A percentile compares a stretch with the other conserved stretches of the same genome.
Conservation (phyloP, 2,888 invertebrate species). For the Eudemis profundana region DNA sequence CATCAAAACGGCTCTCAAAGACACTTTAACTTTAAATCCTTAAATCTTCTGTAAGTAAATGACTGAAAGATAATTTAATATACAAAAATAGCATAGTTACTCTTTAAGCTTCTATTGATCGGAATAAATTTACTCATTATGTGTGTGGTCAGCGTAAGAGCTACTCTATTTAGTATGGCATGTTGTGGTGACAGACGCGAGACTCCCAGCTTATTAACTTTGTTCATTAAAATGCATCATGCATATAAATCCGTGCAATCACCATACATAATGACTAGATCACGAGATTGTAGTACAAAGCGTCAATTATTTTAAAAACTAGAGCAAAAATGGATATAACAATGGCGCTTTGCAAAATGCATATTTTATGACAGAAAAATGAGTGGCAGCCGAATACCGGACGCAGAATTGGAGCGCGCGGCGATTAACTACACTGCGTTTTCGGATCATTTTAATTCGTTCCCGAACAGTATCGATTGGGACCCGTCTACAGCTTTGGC, state of each 20-base stretch:
- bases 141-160: not conserved
- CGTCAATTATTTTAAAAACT: not conserved
- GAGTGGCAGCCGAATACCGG: not conserved
- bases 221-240: not conserved
- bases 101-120: no score
- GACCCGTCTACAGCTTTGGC: not conserved
- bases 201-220: not conserved
- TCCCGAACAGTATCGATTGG: not conserved
- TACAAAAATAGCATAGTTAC: no score
- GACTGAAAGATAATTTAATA: no score
- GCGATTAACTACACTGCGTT: not conserved
- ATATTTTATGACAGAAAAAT: not conserved
- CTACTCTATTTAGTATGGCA: not conserved
- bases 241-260: not conserved
- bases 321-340: not conserved
- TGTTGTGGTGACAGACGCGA: no score
- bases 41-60: no score
- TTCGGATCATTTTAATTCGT: not conserved
- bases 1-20: no score
- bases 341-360: not conserved
- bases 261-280: not conserved
- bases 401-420: not conserved
- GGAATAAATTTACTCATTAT: no score
- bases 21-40: no score
- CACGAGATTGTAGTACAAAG: not conserved